Evolutionary conservation across 1,140 invertebrate genomes (phyloP), one percentile per base, ranked within the genome.

Genomic region (Nasonia giraulti): DNA sequence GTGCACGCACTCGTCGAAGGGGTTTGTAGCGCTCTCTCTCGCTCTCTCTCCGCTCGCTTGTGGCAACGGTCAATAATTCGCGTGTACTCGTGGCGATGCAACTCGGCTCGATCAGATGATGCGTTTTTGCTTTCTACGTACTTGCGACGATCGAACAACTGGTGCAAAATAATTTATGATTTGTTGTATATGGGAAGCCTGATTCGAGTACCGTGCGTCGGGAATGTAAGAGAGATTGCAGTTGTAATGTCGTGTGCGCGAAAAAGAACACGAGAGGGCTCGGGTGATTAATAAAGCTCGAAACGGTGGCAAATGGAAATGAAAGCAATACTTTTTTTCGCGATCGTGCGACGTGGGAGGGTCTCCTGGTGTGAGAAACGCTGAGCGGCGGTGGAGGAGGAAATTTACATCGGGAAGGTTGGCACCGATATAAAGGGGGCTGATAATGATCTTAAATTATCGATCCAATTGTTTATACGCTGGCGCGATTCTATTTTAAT

Each of bases 361-460:
- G n/a, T 2, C 50, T 6, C 2, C 14, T 23, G 23, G 47, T 55
- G 86, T 90, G 90, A 90, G 88, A 91, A 90, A 87, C 88, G 85
- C 87, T 90, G 87, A 33, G 74, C 78, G 86, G 87, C 81, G 87
- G 83, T 87, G 83, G 40, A 1, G 10, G 78, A 47, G 86, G 85
- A 86, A 92, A 91, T 89, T 88, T 90, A 91, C 85, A 88, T 88
- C 87, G 86, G 86, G 87, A 88, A 88, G 87, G 88, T 88, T 90
- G 89, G 87, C 87, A 89, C 89, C 90, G 89, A 92, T 91, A 90
- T 90, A 90, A 91, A 89, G 89, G 88, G 81, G 84, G 86, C 89
- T 91, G 92, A 92, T 93, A 92, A 93, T 90, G 88, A 93, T 93
- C 91, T 92, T 89, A 90, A 92, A 93, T 92, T 93, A 93, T 92